Base-by-base conservation (phyloP, 2,888 invertebrate genomes). In the Idaea straminata region DNA sequence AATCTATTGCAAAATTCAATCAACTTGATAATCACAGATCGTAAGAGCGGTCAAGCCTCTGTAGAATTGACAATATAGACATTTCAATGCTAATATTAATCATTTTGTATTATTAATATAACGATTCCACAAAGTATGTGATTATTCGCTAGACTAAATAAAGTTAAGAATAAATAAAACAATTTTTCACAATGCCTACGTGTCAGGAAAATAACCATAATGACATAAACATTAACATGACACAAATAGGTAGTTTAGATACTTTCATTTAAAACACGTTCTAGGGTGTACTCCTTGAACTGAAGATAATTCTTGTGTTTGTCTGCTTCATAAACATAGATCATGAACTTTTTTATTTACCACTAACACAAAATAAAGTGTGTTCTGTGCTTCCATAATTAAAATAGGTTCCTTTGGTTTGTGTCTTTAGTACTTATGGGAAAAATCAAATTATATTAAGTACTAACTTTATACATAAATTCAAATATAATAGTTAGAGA, bases 51-150 rank as follows among this genome's bases (percentile, higher is more conserved):
- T 78, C 76, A 71, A 82, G 85, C 87, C 85, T 87, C 86, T 78
- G 82, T 90, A 91, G 88, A 82, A 87, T 86, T 88, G 91, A 91
- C 91, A 91, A 90, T 91, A 91, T 90, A 90, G 85, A 84, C 81
- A 86, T 87, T 86, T 79, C 82, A 84, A 77, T 72, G 83, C 85
- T 87, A 85, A 80, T 84, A 81, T 79, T 25, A 80, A 82, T 47
- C 73, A 83, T 83, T 83, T 83, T 84, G 74, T 87, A 87, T 86
- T 84, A 78, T 80, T 87, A 83, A 84, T 83, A 78, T 77, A 77
- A 81, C 82, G 79, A 47, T 47, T 47, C 77, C 78, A 81, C 78
- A 71, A 81, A 79, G 75, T 76, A 82, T 85, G 84, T 86, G 83
- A 84, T 85, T 85, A 83, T 81, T 83, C 81, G 83, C 83, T 86